A percentile compares a stretch with the other conserved stretches of the same genome.
Evolutionary conservation across 1,140 invertebrate genomes (phyloP).

Genomic region (Leptopilina boulardi): DNA sequence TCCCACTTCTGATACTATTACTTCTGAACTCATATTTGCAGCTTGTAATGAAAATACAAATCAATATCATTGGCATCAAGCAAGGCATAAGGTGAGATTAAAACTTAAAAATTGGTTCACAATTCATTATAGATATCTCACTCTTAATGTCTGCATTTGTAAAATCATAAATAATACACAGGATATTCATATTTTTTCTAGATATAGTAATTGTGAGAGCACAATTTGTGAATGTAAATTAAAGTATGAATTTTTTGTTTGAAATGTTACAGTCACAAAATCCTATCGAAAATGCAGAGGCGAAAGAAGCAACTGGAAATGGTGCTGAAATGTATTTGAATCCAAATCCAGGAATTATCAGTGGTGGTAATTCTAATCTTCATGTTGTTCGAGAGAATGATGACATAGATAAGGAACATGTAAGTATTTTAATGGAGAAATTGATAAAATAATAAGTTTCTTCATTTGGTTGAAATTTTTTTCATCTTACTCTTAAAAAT

Average conservation of each 20-base stretch:
- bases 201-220: background rate
- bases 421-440: slow-evolving; percentile 57
- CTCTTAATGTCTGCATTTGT: too few relatives aligned
- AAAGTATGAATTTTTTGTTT: slow-evolving; percentile 34
- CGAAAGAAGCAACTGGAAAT: slow-evolving; percentile 65
- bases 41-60: slow-evolving; percentile 65
- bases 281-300: slow-evolving; percentile 70
- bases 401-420: slow-evolving; percentile 70
- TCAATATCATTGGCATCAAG: slow-evolving; percentile 70
- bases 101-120: background rate
- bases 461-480: background rate
- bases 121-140: background rate
- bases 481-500: too few relatives aligned
- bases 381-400: slow-evolving; percentile 68
- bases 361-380: slow-evolving; percentile 68
- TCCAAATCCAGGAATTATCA: slow-evolving; percentile 64
- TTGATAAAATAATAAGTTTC: too few relatives aligned
- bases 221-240: background rate
- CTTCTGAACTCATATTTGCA: slow-evolving; percentile 67
- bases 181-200: too few relatives aligned
- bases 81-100: slow-evolving; percentile 67
- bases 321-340: slow-evolving; percentile 51
- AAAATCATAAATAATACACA: too few relatives aligned
- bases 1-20: slow-evolving; percentile 54
- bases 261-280: slow-evolving; percentile 76